Percentiles rank a stretch among this genome's conserved stretches.
Conservation (phyloP, 2,797 vertebrate genomes). For the Pygocentrus nattereri region DNA sequence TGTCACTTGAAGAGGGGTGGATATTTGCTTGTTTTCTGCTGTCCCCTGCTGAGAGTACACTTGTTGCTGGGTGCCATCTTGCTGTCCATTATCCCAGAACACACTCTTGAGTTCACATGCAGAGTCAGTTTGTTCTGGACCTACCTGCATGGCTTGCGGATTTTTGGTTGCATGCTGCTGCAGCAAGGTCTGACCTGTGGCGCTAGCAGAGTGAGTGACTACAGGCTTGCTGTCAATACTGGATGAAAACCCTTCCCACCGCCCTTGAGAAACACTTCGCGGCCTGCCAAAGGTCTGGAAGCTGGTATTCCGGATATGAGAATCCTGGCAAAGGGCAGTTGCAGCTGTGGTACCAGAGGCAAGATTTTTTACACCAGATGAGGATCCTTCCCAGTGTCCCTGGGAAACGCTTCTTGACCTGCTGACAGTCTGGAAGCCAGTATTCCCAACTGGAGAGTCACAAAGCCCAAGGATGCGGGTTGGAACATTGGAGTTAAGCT, state of each 20-base stretch:
- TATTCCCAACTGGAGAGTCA: slow-evolving; percentile 72
- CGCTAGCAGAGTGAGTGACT: slow-evolving; percentile 49
- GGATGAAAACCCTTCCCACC: slow-evolving; percentile 82
- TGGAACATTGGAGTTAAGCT: slow-evolving; percentile 70
- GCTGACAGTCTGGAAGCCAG: slow-evolving; percentile 79
- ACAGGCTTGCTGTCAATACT: slow-evolving; percentile 80
- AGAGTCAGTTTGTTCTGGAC: slow-evolving; percentile 72
- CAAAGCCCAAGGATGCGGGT: slow-evolving; percentile 72
- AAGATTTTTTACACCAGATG: slow-evolving; percentile 80
- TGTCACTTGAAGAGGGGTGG: slow-evolving; percentile 71
- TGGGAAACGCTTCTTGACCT: slow-evolving; percentile 77
- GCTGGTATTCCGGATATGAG: slow-evolving; percentile 73
- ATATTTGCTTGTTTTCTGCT: slow-evolving; percentile 54
- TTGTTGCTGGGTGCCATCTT: slow-evolving; percentile 65
- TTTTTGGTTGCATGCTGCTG: slow-evolving; percentile 83
- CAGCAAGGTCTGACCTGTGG: slow-evolving; percentile 51
- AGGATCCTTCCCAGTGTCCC: slow-evolving; percentile 80
- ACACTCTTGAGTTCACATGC: slow-evolving; percentile 79
- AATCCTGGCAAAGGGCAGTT: slow-evolving; percentile 59
- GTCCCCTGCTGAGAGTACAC: slow-evolving; percentile 59
- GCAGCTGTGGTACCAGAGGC: slow-evolving; percentile 23
- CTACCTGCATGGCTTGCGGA: slow-evolving; percentile 74
- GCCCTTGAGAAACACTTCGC: slow-evolving; percentile 76
- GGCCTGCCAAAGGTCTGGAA: slow-evolving; percentile 81
- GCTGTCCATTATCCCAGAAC: slow-evolving; percentile 71